Conservation (phyloP, 2,797 vertebrate species). For the Molossus alvarezi region DNA sequence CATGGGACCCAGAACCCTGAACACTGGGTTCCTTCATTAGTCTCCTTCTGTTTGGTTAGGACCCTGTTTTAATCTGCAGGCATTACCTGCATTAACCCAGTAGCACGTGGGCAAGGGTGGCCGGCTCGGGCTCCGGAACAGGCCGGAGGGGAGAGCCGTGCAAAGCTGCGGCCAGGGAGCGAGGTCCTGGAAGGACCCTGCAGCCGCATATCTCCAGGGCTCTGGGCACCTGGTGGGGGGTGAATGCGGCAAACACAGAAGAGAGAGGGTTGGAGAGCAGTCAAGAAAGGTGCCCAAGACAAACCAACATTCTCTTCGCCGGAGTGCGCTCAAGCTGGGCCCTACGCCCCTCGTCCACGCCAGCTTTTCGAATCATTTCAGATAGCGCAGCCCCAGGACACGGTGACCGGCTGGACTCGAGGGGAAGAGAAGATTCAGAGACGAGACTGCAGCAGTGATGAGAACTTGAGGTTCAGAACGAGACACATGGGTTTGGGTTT, state of each 20-base stretch:
- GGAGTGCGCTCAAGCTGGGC: background rate
- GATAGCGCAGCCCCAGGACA: background rate
- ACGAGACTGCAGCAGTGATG: background rate
- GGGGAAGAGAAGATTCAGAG: background rate
- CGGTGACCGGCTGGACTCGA: background rate
- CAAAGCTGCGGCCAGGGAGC: background rate
- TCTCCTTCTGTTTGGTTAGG: background rate
- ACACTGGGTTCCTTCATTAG: background rate
- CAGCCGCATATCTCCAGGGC: background rate
- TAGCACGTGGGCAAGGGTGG: background rate
- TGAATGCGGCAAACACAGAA: background rate
- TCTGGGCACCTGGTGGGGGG: background rate
- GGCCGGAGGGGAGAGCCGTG: background rate
- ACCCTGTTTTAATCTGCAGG: background rate
- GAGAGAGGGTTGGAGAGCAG: background rate
- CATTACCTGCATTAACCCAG: background rate
- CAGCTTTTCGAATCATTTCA: conserved; percentile 41
- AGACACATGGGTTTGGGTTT: background rate
- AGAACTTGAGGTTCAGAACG: conserved; percentile 8
- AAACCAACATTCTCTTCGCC: background rate
- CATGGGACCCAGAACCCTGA: background rate
- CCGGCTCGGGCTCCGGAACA: background rate
- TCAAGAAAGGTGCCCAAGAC: background rate
- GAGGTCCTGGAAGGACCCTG: background rate
- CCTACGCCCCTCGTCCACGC: background rate